Conservation (phyloP, 2,888 invertebrate species). For the Laspeyria flexula region DNA sequence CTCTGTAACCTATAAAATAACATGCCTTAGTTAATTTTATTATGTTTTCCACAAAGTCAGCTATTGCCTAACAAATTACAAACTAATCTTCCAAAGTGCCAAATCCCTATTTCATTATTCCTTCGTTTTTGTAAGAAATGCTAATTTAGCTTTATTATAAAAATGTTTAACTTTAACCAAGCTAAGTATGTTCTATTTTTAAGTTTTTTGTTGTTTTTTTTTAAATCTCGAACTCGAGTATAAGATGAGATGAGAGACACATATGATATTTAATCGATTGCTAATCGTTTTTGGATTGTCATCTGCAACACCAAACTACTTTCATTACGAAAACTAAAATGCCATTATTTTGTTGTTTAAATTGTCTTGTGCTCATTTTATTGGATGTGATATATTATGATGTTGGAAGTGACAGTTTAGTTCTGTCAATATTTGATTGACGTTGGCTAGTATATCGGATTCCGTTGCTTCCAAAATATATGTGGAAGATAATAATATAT, state of each 20-base stretch:
- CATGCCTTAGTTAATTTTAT: no score
- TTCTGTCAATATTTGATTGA: slow-evolving; percentile 28
- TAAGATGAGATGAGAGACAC: no score
- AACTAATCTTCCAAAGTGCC: slow-evolving; percentile 29
- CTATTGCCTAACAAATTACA: slow-evolving; percentile 19
- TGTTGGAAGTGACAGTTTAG: slow-evolving; percentile 30
- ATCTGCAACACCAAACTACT: no score
- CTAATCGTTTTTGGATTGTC: no score
- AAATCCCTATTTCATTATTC: slow-evolving; percentile 23
- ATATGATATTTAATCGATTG: no score
- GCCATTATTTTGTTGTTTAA: background rate
- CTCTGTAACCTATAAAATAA: no score
- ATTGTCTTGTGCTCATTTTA: background rate
- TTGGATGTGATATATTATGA: background rate
- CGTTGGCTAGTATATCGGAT: slow-evolving; percentile 2
- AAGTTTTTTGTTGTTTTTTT: no score
- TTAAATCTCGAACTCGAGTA: no score
- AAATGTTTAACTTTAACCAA: no score
- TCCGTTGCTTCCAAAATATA: background rate
- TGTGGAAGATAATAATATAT: background rate
- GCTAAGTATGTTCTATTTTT: no score
- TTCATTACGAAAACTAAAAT: background rate
- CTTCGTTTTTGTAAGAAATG: slow-evolving; percentile 27
- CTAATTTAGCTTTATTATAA: no score
- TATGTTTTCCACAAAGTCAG: no score